Conservation (phyloP, 2,113 vertebrate genomes). For the Pygoscelis antarcticus region DNA sequence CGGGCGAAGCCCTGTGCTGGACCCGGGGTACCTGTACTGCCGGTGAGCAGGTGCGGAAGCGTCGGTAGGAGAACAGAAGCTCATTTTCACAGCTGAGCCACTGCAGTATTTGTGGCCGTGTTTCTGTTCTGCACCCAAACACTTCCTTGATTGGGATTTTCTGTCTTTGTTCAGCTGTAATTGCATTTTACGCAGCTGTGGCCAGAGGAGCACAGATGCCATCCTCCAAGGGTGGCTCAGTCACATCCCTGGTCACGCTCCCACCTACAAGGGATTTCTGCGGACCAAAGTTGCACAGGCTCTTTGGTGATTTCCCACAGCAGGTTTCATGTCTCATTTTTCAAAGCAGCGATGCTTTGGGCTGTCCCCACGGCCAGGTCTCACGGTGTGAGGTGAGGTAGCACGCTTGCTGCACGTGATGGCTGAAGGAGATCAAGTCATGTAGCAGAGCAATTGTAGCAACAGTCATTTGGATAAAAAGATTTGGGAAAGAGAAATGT, state of each 20-base stretch:
- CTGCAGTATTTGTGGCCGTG: not conserved
- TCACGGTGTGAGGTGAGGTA: not conserved
- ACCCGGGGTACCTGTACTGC: not conserved
- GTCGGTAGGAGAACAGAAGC: not conserved
- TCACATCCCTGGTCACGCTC: not conserved
- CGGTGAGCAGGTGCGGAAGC: not conserved
- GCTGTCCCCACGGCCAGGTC: not conserved
- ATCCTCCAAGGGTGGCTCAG: not conserved
- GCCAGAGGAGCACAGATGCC: not conserved
- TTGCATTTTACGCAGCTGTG: accelerated
- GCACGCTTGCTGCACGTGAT: accelerated
- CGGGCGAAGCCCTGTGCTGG: accelerated
- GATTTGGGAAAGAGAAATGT: not conserved
- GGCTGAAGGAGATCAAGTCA: not conserved
- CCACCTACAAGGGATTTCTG: not conserved
- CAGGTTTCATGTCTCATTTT: not conserved
- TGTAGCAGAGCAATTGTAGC: not conserved
- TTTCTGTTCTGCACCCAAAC: not conserved
- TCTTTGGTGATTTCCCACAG: not conserved
- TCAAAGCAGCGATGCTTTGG: not conserved
- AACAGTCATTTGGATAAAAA: not conserved
- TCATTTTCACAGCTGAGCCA: not conserved
- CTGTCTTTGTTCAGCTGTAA: not conserved
- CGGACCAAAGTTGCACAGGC: accelerated
- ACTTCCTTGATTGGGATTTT: not conserved